Conservation (phyloP, 2,113 vertebrate species). For the Rhombomys opimus region DNA sequence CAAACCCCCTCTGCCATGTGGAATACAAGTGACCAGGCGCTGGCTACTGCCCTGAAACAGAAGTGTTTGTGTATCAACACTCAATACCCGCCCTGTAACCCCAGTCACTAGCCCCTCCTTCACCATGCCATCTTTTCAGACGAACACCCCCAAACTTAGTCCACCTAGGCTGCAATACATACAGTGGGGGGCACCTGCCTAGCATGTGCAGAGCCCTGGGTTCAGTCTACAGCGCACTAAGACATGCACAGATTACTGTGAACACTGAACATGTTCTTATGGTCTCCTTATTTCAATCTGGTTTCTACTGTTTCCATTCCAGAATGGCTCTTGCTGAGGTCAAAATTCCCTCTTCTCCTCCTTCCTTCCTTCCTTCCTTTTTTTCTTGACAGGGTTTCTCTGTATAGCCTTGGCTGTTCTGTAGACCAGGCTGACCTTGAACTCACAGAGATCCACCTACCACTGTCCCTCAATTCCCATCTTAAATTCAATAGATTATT, state of each 20-base stretch:
- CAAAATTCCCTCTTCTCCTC: not conserved
- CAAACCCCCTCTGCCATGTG: not conserved
- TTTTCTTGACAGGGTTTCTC: not conserved
- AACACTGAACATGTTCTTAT: slow-evolving; percentile 52
- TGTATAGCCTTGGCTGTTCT: not conserved
- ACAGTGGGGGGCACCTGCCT: not conserved
- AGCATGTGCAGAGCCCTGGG: not conserved
- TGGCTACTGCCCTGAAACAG: slow-evolving; percentile 25
- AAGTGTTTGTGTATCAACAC: not conserved
- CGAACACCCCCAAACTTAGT: slow-evolving; percentile 1
- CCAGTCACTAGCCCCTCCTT: not conserved
- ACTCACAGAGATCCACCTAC: too few species aligned
- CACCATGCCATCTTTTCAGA: not conserved
- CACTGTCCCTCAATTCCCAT: not conserved
- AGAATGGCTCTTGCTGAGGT: slow-evolving; percentile 28
- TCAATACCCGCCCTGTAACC: not conserved
- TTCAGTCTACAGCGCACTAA: not conserved
- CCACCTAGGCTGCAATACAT: not conserved
- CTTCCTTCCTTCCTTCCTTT: not conserved
- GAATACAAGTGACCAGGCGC: not conserved
- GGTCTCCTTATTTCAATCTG: slow-evolving; percentile 24
- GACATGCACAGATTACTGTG: not conserved
- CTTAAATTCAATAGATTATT: slow-evolving; percentile 54
- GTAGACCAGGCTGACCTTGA: not conserved
- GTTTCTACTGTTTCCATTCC: slow-evolving; percentile 37